phyloP scores from a whole-genome alignment of 2,888 invertebrate species.

The Dorcus hopei region DNA sequence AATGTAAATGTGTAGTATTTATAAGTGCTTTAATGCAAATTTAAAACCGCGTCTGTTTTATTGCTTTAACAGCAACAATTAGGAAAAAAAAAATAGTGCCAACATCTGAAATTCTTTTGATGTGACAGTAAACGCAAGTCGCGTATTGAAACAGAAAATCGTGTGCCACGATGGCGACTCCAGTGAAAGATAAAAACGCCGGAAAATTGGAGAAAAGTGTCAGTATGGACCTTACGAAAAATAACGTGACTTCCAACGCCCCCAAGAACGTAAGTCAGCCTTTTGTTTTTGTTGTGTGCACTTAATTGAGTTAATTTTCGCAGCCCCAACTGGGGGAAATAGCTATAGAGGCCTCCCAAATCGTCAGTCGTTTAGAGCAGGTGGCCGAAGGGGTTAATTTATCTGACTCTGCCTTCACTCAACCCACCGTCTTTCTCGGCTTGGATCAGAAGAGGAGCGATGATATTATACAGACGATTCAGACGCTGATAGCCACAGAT shows the following conservation, averaged over 20 bases:
- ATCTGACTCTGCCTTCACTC: conserved; percentile 34
- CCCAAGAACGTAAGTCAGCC: conserved; percentile 28
- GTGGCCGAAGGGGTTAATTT: conserved; percentile 42
- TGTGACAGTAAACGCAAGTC: too few species aligned
- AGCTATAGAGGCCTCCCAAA: conserved; percentile 49
- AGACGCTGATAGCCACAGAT: conserved; percentile 60
- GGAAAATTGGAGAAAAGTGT: conserved; percentile 29
- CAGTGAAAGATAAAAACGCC: conserved; percentile 29
- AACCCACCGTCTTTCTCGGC: conserved; percentile 45
- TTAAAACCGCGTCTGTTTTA: too few species aligned
- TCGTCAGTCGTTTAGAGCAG: conserved; percentile 49
- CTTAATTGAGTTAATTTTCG: conserved; percentile 13
- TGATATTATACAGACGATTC: conserved; percentile 59
- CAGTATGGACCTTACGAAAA: conserved; percentile 33
- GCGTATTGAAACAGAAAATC: too few species aligned
- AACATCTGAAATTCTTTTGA: too few species aligned
- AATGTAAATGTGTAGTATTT: too few species aligned
- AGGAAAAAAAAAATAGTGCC: too few species aligned
- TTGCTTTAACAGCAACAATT: too few species aligned
- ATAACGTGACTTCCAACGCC: conserved; percentile 19
- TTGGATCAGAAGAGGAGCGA: conserved; percentile 49
- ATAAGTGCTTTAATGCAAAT: too few species aligned
- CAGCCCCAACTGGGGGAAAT: conserved; percentile 46
- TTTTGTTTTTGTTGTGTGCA: background rate
- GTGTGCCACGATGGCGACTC: conserved; percentile 41